phyloP scores from a whole-genome alignment of 2,888 invertebrate species.

The Pristionchus arcanus region DNA sequence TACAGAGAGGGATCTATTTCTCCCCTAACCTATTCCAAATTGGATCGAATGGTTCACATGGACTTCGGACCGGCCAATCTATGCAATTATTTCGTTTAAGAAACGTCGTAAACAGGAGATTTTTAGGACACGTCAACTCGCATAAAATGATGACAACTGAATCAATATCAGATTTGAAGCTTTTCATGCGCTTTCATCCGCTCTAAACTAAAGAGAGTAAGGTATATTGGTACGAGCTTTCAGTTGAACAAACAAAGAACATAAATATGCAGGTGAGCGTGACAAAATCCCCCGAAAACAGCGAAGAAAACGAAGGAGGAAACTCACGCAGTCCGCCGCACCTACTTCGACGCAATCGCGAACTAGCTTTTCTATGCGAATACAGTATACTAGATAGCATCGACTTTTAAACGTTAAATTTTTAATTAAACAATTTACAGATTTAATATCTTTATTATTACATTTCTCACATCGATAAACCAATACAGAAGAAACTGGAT shows the following conservation, averaged over 20 bases:
- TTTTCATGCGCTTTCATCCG: background rate
- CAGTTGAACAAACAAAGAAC: background rate
- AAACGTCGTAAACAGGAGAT: background rate
- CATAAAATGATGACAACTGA: conserved; percentile 21
- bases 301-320: background rate
- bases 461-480: background rate
- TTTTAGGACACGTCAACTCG: background rate
- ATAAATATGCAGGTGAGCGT: background rate
- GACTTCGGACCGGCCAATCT: background rate
- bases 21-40: background rate
- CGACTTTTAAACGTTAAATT: background rate
- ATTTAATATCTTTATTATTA: conserved; percentile 40
- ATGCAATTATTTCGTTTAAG: background rate
- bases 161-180: background rate
- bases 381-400: background rate
- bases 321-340: conserved; percentile 1
- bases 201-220: background rate
- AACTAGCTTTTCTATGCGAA: background rate
- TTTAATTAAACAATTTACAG: background rate
- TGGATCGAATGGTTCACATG: too few relatives aligned
- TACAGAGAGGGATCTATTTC: background rate
- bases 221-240: background rate
- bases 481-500: background rate
- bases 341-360: background rate
- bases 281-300: background rate